Conservation (phyloP, 2,888 invertebrate genomes). For the Meliscaeva auricollis region DNA sequence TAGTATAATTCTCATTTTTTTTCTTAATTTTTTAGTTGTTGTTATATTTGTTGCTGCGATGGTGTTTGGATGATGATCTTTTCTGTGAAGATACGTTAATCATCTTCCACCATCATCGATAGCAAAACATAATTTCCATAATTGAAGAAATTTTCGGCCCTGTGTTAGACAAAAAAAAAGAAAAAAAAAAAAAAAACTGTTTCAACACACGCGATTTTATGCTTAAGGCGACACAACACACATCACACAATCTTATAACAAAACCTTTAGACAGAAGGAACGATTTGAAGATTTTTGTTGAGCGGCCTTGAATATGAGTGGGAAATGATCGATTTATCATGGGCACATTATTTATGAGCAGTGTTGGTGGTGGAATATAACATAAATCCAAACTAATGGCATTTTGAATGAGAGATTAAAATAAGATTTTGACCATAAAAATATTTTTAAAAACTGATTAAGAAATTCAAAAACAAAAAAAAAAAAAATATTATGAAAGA, state of each 20-base stretch:
- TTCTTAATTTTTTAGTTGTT: neutral
- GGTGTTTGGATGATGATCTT: too few species aligned
- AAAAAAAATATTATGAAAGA: neutral
- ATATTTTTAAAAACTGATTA: constrained; percentile 20
- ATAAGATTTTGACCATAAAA: constrained; percentile 2
- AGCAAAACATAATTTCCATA: constrained; percentile 43
- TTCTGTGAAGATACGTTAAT: constrained; percentile 23
- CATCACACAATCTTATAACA: neutral
- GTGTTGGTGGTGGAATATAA: neutral
- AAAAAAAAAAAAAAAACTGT: too few species aligned
- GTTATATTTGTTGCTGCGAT: too few species aligned
- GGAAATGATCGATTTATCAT: constrained; percentile 53
- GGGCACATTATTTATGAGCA: constrained; percentile 3
- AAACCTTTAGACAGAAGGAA: neutral
- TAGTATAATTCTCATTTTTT: neutral
- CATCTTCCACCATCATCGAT: constrained; percentile 24
- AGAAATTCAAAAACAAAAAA: constrained; percentile 11
- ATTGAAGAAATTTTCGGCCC: constrained; percentile 28
- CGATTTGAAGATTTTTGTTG: neutral
- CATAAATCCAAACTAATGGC: constrained; percentile 6
- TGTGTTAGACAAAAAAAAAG: too few species aligned
- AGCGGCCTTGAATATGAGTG: constrained; percentile 36
- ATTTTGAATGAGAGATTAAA: constrained; percentile 37
- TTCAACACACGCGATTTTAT: constrained; percentile 45
- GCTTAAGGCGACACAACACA: constrained; percentile 37